Conservation (phyloP, 1,140 invertebrate species). For the Diabrotica virgifera region DNA sequence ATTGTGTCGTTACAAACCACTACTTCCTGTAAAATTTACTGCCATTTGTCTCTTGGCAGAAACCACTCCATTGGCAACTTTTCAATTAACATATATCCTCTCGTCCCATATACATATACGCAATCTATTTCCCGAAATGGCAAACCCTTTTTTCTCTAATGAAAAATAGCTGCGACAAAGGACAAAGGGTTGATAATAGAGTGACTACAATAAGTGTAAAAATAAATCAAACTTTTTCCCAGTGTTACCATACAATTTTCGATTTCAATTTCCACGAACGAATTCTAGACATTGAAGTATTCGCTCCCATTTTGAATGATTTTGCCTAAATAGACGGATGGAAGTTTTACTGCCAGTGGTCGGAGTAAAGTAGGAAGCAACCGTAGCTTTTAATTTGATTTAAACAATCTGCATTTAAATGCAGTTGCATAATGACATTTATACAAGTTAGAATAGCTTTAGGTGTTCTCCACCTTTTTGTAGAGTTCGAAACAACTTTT, state of each 20-base stretch:
- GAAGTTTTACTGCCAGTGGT: not conserved
- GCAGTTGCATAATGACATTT: no score
- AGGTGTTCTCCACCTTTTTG: no score
- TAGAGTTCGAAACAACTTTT: no score
- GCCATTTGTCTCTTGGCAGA: no score
- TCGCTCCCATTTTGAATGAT: not conserved
- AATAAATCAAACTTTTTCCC: slow-evolving; percentile 1
- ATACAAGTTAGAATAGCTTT: no score
- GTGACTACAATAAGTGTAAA: slow-evolving; percentile 2
- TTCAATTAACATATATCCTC: not conserved
- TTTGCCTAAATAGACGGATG: not conserved
- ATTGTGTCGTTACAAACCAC: no score
- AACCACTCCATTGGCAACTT: no score
- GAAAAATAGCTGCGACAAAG: slow-evolving; percentile 2
- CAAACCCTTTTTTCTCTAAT: not conserved
- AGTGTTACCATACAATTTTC: not conserved
- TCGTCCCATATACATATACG: not conserved
- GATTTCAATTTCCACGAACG: slow-evolving; percentile 2
- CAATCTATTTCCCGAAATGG: not conserved
- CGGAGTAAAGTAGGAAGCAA: no score
- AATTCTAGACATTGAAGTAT: not conserved
- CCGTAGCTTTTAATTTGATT: no score
- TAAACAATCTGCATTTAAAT: no score
- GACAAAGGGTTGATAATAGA: slow-evolving; percentile 2
- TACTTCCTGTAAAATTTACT: no score